Conservation (phyloP, 2,113 vertebrate genomes). For the Lepus timidus region DNA sequence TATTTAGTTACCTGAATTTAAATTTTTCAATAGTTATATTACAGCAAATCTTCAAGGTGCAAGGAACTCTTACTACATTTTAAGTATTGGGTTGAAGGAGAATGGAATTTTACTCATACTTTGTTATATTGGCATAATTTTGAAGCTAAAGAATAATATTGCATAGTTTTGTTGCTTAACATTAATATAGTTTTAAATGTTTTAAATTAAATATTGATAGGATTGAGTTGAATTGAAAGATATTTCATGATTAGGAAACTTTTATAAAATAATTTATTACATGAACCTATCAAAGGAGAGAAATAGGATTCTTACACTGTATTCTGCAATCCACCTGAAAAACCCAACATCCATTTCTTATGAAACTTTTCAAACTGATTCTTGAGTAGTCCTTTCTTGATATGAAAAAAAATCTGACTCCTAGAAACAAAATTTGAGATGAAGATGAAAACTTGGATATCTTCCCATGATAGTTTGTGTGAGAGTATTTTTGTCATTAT, state of each 20-base stretch:
- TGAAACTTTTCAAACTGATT: constrained; percentile 19
- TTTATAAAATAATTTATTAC: constrained; percentile 64
- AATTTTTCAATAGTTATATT: not conserved
- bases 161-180: constrained; percentile 15
- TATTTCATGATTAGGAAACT: constrained; percentile 50
- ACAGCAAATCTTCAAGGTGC: not conserved
- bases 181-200: constrained; percentile 36
- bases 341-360: not conserved
- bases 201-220: constrained; percentile 64
- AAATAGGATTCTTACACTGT: not conserved
- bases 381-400: not conserved
- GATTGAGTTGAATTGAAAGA: constrained; percentile 54
- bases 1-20: not conserved
- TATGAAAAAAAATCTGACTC: not conserved
- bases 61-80: constrained; percentile 38
- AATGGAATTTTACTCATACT: not conserved
- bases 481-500: not conserved
- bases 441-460: not conserved
- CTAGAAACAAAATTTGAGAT: not conserved
- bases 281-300: constrained; percentile 40
- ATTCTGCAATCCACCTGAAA: constrained; percentile 25
- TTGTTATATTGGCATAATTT: not conserved
- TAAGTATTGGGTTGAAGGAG: not conserved
- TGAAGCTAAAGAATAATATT: not conserved
- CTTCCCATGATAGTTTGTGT: not conserved